phyloP scores from a whole-genome alignment of 2,888 invertebrate species.

The Diaperis boleti region DNA sequence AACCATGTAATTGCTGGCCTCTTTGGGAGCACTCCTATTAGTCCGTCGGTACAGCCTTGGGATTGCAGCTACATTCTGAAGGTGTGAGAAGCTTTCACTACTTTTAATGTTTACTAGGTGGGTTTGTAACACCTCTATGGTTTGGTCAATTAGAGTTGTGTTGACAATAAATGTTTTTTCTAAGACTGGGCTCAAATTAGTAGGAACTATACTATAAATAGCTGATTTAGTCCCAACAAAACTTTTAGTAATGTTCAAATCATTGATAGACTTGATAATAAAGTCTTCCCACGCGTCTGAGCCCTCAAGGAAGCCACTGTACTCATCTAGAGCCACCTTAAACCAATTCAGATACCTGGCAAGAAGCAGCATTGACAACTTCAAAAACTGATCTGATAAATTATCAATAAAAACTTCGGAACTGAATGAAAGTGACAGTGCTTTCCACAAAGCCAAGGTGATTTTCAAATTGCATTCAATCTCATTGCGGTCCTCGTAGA shows the following conservation, averaged over 20 bases:
- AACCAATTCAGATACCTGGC: slow-evolving; percentile 85
- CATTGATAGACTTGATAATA: slow-evolving; percentile 56
- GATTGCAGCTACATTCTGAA: slow-evolving; percentile 91
- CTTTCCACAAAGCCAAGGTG: slow-evolving; percentile 68
- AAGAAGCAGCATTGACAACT: slow-evolving; percentile 85
- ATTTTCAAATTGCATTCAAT: slow-evolving; percentile 68
- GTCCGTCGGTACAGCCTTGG: slow-evolving; percentile 93
- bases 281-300: slow-evolving; percentile 52
- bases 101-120: slow-evolving; percentile 56
- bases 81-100: slow-evolving; percentile 69
- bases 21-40: slow-evolving; percentile 86
- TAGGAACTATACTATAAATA: slow-evolving; percentile 56
- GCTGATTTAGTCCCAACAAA: slow-evolving; percentile 45
- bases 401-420: slow-evolving; percentile 84
- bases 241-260: slow-evolving; percentile 52
- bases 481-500: slow-evolving; percentile 55
- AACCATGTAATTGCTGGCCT: slow-evolving; percentile 79
- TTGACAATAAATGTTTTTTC: slow-evolving; percentile 54
- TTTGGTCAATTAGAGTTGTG: slow-evolving; percentile 46
- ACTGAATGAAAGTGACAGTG: slow-evolving; percentile 75
- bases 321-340: slow-evolving; percentile 50
- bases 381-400: slow-evolving; percentile 88
- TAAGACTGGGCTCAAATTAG: slow-evolving; percentile 50
- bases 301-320: slow-evolving; percentile 36
- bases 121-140: slow-evolving; percentile 51